Evolutionary conservation across 2,797 vertebrate species (phyloP), one percentile per base, ranked within the genome.

Genomic region (Enteromius anoplus): DNA sequence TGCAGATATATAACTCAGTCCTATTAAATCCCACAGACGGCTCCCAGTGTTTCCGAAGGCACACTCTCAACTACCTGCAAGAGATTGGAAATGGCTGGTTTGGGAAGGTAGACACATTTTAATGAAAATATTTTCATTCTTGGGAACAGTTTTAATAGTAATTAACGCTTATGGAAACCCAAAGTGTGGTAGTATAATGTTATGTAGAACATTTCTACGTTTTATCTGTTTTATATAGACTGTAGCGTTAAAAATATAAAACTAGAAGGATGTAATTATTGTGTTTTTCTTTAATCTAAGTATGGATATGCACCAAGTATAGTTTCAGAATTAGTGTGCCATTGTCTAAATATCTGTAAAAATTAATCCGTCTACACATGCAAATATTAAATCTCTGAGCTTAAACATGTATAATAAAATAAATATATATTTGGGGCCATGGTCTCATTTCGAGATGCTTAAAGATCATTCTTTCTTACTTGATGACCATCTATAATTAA

Each of bases 71-170:
- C 92, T 98, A 97, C 90, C 94, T 98, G 72, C 97, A 98, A 87
- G 97, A 98, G 91, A 98, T 98, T 64, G 97, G 97, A 85, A 97
- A 96, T 86, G 97, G 97, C 88, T 98, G 97, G 97, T 98, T 98
- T 87, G 97, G 97, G 88, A 98, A 97, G 95, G 97, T 97, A 68
- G 17, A 51, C 12, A 49, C 32, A 21, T 81, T 85, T 19, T 14
- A 26, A 66, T 45, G 14, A 53, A n/a, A 42, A 1, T 2, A 21
- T 51, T 21, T 69, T 6, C 71, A 70, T 9, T 60, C 12, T 29
- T 45, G 5, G 9, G 29, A 60, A 71, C 34, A 45, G 78, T 23
- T 71, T 81, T 29, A 47, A 71, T 4, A 72, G 8, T 23, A 23
- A 26, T 7, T 17, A 76, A 76, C 8, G 11, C n/a, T 29, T 42